These are phyloP conservation scores for Henricia sp. DNA, from an alignment of 53 echinoderm and acorn worm species.

Conservation along the genomic window DNA sequence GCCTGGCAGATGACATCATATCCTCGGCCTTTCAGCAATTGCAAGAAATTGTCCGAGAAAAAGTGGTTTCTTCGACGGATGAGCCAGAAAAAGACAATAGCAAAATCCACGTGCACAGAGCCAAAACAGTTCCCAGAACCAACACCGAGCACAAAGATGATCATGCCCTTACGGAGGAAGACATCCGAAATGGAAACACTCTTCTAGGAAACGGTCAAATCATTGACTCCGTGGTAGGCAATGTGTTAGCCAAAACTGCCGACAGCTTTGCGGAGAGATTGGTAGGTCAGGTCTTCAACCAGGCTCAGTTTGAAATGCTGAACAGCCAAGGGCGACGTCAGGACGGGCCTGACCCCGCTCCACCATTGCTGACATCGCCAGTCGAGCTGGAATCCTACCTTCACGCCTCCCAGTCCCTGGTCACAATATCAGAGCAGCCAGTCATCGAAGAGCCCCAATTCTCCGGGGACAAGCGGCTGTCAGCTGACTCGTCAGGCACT, in stretches of 20 bases:
- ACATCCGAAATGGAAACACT: conserved; percentile 32
- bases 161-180: conserved; percentile 24
- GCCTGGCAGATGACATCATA: conserved; percentile 30
- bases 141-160: conserved; percentile 8
- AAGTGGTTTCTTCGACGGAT: background rate
- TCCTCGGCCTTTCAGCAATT: conserved; percentile 53
- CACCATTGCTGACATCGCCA: conserved; percentile 42
- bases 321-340: background rate
- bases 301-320: conserved; percentile 6
- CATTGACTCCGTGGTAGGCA: background rate
- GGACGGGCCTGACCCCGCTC: conserved; percentile 27
- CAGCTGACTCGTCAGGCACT: conserved; percentile 37
- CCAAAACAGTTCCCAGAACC: too few relatives aligned
- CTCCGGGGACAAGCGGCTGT: conserved; percentile 41
- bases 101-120: background rate
- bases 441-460: conserved; percentile 48
- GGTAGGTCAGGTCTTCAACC: conserved; percentile 39
- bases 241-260: background rate
- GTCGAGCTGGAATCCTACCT: conserved; percentile 30
- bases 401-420: conserved; percentile 62
- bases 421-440: conserved; percentile 52
- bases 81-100: background rate
- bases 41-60: conserved; percentile 19
- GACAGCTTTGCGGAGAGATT: conserved; percentile 52
- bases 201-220: conserved; percentile 12